Evolutionary conservation across 2,888 invertebrate genomes (phyloP).

Genomic region (Acanthosepion esculentum): DNA sequence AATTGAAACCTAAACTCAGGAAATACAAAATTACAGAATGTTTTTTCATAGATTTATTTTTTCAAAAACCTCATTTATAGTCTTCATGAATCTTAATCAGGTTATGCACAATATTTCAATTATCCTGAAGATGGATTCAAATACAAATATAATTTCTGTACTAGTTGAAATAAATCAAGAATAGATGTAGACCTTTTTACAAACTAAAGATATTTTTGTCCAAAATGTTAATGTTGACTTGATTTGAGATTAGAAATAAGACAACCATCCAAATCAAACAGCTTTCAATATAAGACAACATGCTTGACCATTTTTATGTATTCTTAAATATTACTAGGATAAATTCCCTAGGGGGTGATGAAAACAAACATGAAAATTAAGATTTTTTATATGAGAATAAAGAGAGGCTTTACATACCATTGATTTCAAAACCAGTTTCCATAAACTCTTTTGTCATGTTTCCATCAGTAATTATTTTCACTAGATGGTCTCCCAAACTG

Average conservation of each 20-base stretch:
- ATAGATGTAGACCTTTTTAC: too few relatives aligned
- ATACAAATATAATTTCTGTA: too few relatives aligned
- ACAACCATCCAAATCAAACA: not conserved
- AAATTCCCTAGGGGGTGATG: not conserved
- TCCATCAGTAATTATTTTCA: conserved; percentile 73
- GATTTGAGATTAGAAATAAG: not conserved
- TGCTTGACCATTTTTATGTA: not conserved
- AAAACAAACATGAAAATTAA: not conserved
- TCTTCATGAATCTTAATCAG: too few relatives aligned
- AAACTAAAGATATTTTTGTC: not conserved
- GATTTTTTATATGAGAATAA: not conserved
- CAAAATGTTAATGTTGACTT: not conserved
- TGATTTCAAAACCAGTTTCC: conserved; percentile 25
- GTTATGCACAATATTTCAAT: too few relatives aligned
- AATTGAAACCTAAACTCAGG: too few relatives aligned
- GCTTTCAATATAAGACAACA: not conserved
- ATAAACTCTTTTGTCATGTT: conserved; percentile 43
- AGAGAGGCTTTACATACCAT: conserved; percentile 36
- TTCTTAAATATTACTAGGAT: not conserved
- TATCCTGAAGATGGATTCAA: too few relatives aligned
- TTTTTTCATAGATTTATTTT: too few relatives aligned
- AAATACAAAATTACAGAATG: too few relatives aligned
- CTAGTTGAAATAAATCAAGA: too few relatives aligned
- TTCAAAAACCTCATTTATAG: too few relatives aligned
- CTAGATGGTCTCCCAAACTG: conserved; percentile 76